Evolutionary conservation across 2,797 vertebrate species (phyloP).

Genomic region (Anomalospiza imberbis): DNA sequence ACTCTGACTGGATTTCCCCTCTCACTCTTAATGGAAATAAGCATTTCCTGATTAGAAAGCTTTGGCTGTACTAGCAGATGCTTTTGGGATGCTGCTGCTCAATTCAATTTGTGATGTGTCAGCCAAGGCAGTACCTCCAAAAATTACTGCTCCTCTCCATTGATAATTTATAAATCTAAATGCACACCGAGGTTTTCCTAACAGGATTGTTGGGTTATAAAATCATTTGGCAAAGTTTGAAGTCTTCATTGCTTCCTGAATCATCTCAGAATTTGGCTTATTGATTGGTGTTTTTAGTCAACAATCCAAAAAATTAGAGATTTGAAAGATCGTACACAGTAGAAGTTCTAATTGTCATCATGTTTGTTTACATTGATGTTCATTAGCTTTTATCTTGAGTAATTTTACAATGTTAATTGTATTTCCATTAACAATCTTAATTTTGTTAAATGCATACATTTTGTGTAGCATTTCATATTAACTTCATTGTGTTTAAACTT

Average conservation of each 20-base stretch:
- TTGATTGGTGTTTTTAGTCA: conserved; percentile 8
- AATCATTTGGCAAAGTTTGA: background rate
- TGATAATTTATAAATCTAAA: conserved; percentile 3
- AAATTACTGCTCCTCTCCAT: background rate
- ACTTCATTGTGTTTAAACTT: background rate
- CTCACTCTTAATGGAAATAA: background rate
- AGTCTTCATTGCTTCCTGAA: background rate
- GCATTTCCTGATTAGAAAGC: background rate
- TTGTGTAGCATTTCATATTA: background rate
- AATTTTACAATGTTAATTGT: background rate
- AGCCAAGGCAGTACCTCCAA: background rate
- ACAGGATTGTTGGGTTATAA: background rate
- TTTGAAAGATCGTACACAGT: background rate
- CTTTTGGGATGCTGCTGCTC: background rate
- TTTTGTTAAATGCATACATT: background rate
- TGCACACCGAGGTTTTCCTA: background rate
- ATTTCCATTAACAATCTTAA: background rate
- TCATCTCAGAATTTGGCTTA: background rate
- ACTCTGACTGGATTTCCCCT: background rate
- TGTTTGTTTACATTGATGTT: background rate
- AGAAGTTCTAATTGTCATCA: background rate
- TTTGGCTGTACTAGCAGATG: background rate
- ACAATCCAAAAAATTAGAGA: background rate
- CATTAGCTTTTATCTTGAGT: background rate
- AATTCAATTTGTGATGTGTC: background rate